Percentiles rank a stretch among this genome's conserved stretches.
phyloP scores from a whole-genome alignment of 2,113 vertebrate genomes.

The Platycercus adscitus region DNA sequence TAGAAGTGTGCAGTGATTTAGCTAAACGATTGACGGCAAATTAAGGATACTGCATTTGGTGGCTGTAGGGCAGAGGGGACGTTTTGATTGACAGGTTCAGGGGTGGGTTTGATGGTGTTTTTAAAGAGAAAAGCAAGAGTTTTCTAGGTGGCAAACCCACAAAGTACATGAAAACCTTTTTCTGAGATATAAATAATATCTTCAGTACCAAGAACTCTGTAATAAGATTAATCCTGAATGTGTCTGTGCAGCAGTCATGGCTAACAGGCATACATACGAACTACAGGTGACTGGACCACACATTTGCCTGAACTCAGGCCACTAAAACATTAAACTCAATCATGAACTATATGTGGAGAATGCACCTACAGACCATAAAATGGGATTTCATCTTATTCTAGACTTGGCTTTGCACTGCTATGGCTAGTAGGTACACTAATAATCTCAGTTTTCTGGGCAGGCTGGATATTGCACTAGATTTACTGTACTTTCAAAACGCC shows the following conservation, averaged over 20 bases:
- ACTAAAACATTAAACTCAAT: background rate
- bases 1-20: background rate
- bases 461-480: background rate
- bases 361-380: background rate
- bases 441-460: background rate
- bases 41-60: background rate
- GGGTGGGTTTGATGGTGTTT: background rate
- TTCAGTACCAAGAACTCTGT: background rate
- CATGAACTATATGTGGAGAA: background rate
- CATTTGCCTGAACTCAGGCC: background rate
- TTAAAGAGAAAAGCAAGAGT: background rate
- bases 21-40: background rate
- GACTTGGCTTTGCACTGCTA: background rate
- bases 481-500: conserved; percentile 19
- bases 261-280: background rate
- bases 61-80: background rate
- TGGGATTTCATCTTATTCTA: background rate
- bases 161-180: background rate
- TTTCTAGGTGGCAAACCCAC: background rate
- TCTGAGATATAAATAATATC: background rate
- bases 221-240: background rate
- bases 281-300: background rate
- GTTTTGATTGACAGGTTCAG: background rate
- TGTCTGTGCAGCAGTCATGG: background rate
- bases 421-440: background rate